Conservation (phyloP, 2,888 invertebrate species). For the Meandrusa payeni region DNA sequence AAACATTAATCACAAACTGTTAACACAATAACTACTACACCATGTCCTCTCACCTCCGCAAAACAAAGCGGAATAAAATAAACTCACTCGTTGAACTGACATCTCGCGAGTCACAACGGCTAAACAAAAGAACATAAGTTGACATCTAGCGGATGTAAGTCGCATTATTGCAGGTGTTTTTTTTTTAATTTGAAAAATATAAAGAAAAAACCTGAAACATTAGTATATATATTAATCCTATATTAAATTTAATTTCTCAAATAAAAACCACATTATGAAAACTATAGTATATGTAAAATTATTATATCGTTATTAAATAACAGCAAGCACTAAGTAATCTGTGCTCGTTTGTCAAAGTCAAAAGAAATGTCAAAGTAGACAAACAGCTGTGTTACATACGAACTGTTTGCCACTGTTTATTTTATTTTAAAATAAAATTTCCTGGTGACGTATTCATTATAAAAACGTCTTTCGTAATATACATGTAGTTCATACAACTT, state of each 20-base stretch:
- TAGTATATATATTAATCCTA: background rate
- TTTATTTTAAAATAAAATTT: slow-evolving; percentile 33
- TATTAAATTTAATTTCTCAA: background rate
- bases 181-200: background rate
- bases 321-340: slow-evolving; percentile 1
- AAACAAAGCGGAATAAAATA: slow-evolving; percentile 77
- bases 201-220: background rate
- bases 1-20: slow-evolving; percentile 68
- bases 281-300: background rate
- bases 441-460: slow-evolving; percentile 23
- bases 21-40: slow-evolving; percentile 40
- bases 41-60: slow-evolving; percentile 75
- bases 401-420: slow-evolving; percentile 22
- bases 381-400: slow-evolving; percentile 32
- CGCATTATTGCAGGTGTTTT: slow-evolving; percentile 1
- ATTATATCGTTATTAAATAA: background rate
- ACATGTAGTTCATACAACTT: slow-evolving; percentile 8
- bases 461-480: slow-evolving; percentile 3
- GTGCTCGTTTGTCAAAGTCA: slow-evolving; percentile 5
- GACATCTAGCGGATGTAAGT: slow-evolving; percentile 48
- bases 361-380: slow-evolving; percentile 15
- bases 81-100: slow-evolving; percentile 38
- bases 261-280: background rate
- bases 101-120: slow-evolving; percentile 41
- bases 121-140: slow-evolving; percentile 41